Percentiles rank a stretch among this genome's conserved stretches.
phyloP scores from a whole-genome alignment of 2,113 vertebrate species.

The Xiphorhynchus elegans region DNA sequence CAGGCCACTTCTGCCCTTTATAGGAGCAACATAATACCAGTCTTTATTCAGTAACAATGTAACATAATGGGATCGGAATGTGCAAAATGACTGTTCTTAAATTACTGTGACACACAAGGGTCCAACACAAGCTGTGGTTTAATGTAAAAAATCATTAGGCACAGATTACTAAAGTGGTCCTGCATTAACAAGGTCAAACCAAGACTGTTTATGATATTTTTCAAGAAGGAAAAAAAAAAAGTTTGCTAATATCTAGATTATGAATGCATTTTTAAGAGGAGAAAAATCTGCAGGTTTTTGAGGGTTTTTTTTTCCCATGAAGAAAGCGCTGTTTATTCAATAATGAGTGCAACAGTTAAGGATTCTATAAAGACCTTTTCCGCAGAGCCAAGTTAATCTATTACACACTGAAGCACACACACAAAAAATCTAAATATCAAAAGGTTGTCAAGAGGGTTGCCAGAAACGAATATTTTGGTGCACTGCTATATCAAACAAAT shows the following conservation, averaged over 20 bases:
- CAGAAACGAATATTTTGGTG: background rate
- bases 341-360: constrained; percentile 31
- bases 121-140: constrained; percentile 86
- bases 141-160: constrained; percentile 92
- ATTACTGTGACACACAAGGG: constrained; percentile 90
- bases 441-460: constrained; percentile 32
- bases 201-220: constrained; percentile 77
- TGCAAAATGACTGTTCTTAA: constrained; percentile 95
- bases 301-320: background rate
- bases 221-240: constrained; percentile 19
- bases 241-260: constrained; percentile 72
- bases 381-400: constrained; percentile 46
- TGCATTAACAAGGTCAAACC: constrained; percentile 84
- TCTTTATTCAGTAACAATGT: constrained; percentile 99
- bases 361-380: constrained; percentile 50
- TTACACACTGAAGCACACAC: constrained; percentile 49
- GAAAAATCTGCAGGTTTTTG: background rate
- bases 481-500: constrained; percentile 22
- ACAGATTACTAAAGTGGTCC: constrained; percentile 84
- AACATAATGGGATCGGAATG: constrained; percentile 99
- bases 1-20: constrained; percentile 99
- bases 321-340: constrained; percentile 21
- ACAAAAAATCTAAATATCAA: constrained; percentile 26
- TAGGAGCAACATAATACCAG: constrained; percentile 97
- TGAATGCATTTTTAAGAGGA: constrained; percentile 30